Evolutionary conservation across 2,797 vertebrate species (phyloP).

Genomic region (Acridotheres tristis): DNA sequence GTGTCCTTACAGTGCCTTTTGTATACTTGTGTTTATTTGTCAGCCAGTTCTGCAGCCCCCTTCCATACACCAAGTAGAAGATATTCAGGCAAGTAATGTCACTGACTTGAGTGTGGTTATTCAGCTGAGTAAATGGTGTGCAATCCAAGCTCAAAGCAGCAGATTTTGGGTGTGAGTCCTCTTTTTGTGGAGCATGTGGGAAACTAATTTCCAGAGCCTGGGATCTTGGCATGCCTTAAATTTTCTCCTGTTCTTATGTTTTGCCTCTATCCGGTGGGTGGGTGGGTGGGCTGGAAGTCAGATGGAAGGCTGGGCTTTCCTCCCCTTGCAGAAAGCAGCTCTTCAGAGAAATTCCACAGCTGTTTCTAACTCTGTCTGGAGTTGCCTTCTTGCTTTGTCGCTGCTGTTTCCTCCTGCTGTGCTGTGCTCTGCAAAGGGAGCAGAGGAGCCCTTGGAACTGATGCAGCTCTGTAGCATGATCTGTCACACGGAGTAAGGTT

Average conservation of each 20-base stretch:
- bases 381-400: neutral
- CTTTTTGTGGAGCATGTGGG: neutral
- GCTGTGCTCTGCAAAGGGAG: neutral
- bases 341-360: conserved; percentile 27
- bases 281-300: conserved; percentile 21
- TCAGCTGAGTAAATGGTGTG: neutral
- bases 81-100: neutral
- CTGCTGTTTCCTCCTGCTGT: neutral
- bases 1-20: neutral
- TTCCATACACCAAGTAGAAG: neutral
- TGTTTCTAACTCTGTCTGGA: neutral
- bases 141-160: neutral
- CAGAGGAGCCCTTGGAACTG: neutral
- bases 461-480: neutral
- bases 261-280: neutral
- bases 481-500: neutral
- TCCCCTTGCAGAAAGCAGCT: neutral
- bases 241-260: conserved; percentile 12
- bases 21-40: neutral
- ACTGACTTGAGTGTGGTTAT: neutral
- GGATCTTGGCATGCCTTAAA: conserved; percentile 12
- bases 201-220: conserved; percentile 5
- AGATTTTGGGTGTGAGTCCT: neutral
- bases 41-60: neutral
- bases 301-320: neutral